Percentiles rank a stretch among this genome's conserved stretches.
Evolutionary conservation across 1,140 invertebrate species (phyloP).

Genomic region (Plutomurus gul): DNA sequence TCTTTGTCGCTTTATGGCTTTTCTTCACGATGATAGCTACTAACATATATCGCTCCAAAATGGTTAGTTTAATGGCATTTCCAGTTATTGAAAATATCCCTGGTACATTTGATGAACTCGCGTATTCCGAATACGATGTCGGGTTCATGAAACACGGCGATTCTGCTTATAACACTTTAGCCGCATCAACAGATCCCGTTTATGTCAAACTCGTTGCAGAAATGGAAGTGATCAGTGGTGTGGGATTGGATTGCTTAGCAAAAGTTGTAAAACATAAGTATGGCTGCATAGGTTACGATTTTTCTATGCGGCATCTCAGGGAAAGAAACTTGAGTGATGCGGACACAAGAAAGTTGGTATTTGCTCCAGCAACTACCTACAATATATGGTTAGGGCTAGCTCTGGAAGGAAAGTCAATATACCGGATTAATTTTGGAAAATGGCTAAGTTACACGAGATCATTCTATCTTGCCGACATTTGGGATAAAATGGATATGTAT

Average conservation of each 20-base stretch:
- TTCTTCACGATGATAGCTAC: constrained; percentile 34
- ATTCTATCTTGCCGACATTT: constrained; percentile 27
- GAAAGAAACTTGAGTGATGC: constrained; percentile 34
- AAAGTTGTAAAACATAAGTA: constrained; percentile 14
- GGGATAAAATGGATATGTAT: constrained; percentile 31
- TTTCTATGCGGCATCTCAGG: background rate
- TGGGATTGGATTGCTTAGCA: constrained; percentile 23
- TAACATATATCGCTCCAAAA: constrained; percentile 37
- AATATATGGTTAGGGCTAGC: background rate
- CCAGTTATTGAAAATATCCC: constrained; percentile 22
- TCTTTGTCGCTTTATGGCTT: constrained; percentile 30
- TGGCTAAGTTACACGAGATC: constrained; percentile 13
- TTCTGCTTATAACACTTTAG: constrained; percentile 37
- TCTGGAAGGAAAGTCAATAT: constrained; percentile 26
- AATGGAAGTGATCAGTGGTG: constrained; percentile 35
- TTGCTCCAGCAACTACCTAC: background rate
- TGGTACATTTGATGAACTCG: constrained; percentile 40
- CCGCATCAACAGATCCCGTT: constrained; percentile 32
- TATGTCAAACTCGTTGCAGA: constrained; percentile 30
- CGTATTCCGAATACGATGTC: constrained; percentile 19
- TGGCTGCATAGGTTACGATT: constrained; percentile 34
- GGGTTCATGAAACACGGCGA: constrained; percentile 41
- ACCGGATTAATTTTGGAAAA: constrained; percentile 33
- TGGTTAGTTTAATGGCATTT: constrained; percentile 42
- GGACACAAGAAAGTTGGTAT: background rate